Evolutionary conservation across 1,140 invertebrate genomes (phyloP).

Genomic region (Gerris buenoi): DNA sequence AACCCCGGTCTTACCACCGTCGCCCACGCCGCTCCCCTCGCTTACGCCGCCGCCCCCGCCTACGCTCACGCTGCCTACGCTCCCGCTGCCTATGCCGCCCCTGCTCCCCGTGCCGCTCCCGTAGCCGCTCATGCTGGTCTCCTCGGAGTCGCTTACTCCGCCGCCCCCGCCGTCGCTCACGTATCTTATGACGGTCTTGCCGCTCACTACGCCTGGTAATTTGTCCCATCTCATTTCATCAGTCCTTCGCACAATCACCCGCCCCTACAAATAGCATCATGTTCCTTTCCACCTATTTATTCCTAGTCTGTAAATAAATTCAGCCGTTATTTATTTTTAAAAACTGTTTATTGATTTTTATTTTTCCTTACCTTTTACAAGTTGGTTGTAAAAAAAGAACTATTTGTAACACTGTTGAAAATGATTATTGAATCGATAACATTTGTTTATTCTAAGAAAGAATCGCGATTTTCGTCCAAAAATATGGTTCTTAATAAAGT

Average conservation of each 20-base stretch:
- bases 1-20: slow-evolving; percentile 23
- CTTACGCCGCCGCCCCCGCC: slow-evolving; percentile 15
- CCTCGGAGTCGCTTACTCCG: slow-evolving; percentile 33
- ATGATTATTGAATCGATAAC: too few relatives aligned
- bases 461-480: too few relatives aligned
- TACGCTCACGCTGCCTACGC: slow-evolving; percentile 3
- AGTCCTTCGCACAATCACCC: not conserved
- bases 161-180: slow-evolving; percentile 48
- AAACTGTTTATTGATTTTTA: too few relatives aligned
- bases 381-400: too few relatives aligned
- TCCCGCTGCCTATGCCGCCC: slow-evolving; percentile 11
- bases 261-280: not conserved
- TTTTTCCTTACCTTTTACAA: too few relatives aligned
- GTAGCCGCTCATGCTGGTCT: slow-evolving; percentile 16
- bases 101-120: slow-evolving; percentile 9
- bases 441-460: too few relatives aligned
- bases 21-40: slow-evolving; percentile 13
- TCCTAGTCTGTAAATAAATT: not conserved
- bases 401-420: too few relatives aligned
- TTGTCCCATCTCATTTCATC: not conserved
- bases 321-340: not conserved
- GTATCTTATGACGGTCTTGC: too few relatives aligned
- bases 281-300: not conserved
- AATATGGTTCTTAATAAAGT: too few relatives aligned
- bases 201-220: too few relatives aligned